phyloP scores from a whole-genome alignment of 2,888 invertebrate species.

The Lasioglossum morio region DNA sequence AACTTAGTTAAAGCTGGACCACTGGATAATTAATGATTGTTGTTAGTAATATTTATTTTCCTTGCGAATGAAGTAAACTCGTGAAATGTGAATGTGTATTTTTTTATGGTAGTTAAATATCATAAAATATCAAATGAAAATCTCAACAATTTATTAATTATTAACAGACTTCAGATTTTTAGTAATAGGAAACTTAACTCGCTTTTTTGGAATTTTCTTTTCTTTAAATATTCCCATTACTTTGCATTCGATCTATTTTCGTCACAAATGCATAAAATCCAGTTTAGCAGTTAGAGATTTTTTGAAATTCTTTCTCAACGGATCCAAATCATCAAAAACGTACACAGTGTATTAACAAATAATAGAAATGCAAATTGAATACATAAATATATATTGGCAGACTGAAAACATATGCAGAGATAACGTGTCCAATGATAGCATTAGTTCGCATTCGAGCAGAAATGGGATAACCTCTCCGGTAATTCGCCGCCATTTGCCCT shows the following conservation, averaged over 20 bases:
- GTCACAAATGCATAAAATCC: not conserved
- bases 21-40: not conserved
- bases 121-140: too few species aligned
- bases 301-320: not conserved
- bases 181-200: too few species aligned
- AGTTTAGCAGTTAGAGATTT: not conserved
- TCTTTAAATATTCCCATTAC: not conserved
- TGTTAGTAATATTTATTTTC: not conserved
- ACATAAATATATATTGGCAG: not conserved
- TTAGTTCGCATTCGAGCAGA: not conserved
- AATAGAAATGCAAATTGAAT: not conserved
- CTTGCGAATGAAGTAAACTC: not conserved
- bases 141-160: not conserved
- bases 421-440: not conserved
- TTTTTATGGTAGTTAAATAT: too few species aligned
- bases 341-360: not conserved
- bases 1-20: not conserved
- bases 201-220: too few species aligned
- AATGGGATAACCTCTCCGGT: slow-evolving; percentile 20
- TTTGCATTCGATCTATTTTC: not conserved
- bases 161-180: not conserved
- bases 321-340: not conserved
- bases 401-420: not conserved
- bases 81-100: too few species aligned
- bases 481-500: slow-evolving; percentile 68